Evolutionary conservation across 2,888 invertebrate genomes (phyloP).

Genomic region (Endotricha flammealis): DNA sequence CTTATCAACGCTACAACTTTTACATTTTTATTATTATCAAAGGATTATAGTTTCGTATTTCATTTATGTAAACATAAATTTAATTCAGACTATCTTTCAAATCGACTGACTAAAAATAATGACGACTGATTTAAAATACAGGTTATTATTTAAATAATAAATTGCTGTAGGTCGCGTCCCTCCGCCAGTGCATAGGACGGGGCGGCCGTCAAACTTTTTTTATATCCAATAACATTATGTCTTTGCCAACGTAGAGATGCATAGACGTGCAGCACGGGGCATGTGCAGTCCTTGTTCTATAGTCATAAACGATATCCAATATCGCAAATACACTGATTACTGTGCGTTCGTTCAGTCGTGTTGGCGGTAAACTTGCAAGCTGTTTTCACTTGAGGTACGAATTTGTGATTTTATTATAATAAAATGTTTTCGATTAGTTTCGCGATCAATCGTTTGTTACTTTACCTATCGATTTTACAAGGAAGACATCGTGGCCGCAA

Average conservation of each 20-base stretch:
- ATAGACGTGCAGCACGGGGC: constrained; percentile 43
- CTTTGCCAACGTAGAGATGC: constrained; percentile 49
- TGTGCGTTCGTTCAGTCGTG: constrained; percentile 21
- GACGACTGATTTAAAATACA: too few species aligned
- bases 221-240: constrained; percentile 33
- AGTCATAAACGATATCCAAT: constrained; percentile 36
- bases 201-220: constrained; percentile 24
- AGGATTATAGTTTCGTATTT: too few species aligned
- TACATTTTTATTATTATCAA: too few species aligned
- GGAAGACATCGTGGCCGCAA: constrained; percentile 48
- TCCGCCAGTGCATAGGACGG: too few species aligned
- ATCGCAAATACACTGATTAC: constrained; percentile 20
- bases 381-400: constrained; percentile 57
- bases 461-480: constrained; percentile 65
- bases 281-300: constrained; percentile 42
- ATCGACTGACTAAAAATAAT: too few species aligned
- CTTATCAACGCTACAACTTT: too few species aligned
- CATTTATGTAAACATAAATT: too few species aligned
- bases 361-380: constrained; percentile 44
- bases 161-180: constrained; percentile 7
- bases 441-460: constrained; percentile 37
- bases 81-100: too few species aligned
- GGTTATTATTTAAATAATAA: too few species aligned
- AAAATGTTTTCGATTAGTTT: constrained; percentile 34
- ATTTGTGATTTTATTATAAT: constrained; percentile 26